Conservation (phyloP, 2,113 vertebrate species). For the Climacteris rufus region DNA sequence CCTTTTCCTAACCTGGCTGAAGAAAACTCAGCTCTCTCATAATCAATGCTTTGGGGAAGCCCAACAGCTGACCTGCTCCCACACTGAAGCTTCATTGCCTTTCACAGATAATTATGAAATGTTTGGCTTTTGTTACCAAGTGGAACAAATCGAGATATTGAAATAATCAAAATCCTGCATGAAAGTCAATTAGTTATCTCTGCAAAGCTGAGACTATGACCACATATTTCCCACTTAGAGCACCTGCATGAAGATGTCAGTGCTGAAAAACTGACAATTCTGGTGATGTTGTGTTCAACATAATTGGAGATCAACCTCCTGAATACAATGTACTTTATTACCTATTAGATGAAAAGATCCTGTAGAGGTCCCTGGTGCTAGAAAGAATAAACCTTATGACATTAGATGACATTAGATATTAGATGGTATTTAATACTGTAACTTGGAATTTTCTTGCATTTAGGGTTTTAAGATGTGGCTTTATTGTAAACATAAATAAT, state of each 20-base stretch:
- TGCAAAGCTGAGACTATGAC: conserved; percentile 16
- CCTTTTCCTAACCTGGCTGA: not conserved
- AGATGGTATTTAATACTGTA: not conserved
- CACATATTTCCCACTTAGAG: not conserved
- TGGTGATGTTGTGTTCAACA: not conserved
- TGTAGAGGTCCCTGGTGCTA: not conserved
- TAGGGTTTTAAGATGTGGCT: not conserved
- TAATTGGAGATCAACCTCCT: not conserved
- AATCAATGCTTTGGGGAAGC: not conserved
- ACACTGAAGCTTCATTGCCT: not conserved
- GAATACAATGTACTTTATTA: not conserved
- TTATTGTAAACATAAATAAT: not conserved
- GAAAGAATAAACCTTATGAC: not conserved
- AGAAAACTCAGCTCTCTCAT: not conserved
- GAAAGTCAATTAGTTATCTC: not conserved
- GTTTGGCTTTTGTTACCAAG: not conserved
- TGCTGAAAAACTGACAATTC: not conserved
- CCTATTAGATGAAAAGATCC: not conserved
- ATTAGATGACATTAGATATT: not conserved
- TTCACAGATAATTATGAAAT: not conserved
- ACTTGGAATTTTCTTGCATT: not conserved
- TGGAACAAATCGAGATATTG: not conserved
- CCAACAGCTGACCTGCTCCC: not conserved
- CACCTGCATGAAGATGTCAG: not conserved
- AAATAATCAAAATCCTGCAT: not conserved